Evolutionary conservation across 2,113 vertebrate species (phyloP).

Genomic region (Grammomys surdaster): DNA sequence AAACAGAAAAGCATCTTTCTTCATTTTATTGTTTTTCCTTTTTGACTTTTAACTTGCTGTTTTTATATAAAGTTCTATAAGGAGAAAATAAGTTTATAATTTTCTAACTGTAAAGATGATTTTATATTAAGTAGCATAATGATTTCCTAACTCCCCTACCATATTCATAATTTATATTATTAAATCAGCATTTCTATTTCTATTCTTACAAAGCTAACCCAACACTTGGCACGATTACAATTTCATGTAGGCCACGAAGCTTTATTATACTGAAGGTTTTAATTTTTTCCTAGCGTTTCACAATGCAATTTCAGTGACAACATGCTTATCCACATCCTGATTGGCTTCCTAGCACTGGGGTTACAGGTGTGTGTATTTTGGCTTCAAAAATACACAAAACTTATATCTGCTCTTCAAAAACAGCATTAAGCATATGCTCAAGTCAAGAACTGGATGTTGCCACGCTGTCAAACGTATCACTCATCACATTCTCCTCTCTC

Average conservation of each 20-base stretch:
- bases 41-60: not conserved
- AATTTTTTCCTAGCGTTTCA: not conserved
- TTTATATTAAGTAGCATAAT: not conserved
- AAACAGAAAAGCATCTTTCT: not conserved
- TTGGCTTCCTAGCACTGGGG: not conserved
- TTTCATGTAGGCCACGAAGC: not conserved
- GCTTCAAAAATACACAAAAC: not conserved
- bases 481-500: not conserved
- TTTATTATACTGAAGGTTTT: not conserved
- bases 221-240: too few species aligned
- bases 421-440: not conserved
- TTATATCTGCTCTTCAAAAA: not conserved
- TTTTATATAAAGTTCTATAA: conserved; percentile 32
- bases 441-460: not conserved
- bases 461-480: not conserved
- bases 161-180: not conserved
- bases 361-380: not conserved
- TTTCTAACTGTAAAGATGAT: not conserved
- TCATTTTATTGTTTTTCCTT: not conserved
- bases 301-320: not conserved
- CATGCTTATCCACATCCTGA: not conserved
- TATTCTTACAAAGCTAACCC: not conserved
- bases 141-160: not conserved
- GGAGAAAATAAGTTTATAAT: not conserved
- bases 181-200: not conserved